Conservation (phyloP, 2,888 invertebrate species). For the Phalangium opilio region DNA sequence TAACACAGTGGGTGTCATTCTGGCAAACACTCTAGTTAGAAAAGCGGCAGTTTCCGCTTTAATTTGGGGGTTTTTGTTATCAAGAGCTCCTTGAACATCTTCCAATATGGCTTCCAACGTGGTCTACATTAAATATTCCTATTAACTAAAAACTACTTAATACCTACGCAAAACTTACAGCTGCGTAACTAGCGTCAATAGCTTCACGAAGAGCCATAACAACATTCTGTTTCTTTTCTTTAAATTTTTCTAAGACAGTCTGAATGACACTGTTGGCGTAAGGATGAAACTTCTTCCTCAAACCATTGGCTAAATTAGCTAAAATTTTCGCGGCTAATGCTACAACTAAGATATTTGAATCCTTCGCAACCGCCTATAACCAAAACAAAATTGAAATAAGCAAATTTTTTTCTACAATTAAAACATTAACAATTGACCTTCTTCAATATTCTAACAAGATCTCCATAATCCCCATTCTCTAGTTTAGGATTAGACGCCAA, state of each 20-base stretch:
- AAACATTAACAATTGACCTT: constrained; percentile 41
- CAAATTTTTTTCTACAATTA: too few relatives aligned
- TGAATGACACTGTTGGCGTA: constrained; percentile 55
- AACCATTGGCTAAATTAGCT: constrained; percentile 61
- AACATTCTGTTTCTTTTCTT: constrained; percentile 87
- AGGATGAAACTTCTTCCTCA: constrained; percentile 70
- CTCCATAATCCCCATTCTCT: constrained; percentile 82
- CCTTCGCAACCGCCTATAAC: constrained; percentile 48
- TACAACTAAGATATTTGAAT: constrained; percentile 85
- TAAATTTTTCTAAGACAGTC: constrained; percentile 82
- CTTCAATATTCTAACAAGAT: constrained; percentile 67
- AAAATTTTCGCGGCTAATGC: constrained; percentile 70
- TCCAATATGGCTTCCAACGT: constrained; percentile 37
- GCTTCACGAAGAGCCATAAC: constrained; percentile 73
- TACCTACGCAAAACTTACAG: too few relatives aligned
- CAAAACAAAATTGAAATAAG: not conserved
- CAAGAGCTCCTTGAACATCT: constrained; percentile 66
- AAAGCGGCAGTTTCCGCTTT: constrained; percentile 75
- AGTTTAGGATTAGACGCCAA: constrained; percentile 62
- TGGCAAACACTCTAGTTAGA: constrained; percentile 62
- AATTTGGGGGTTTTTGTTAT: constrained; percentile 78
- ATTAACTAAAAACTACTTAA: too few relatives aligned
- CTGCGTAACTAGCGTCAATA: constrained; percentile 46
- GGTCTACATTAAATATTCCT: constrained; percentile 49
- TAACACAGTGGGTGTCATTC: constrained; percentile 60